Percentiles rank a stretch among this genome's conserved stretches.
phyloP scores from a whole-genome alignment of 2,888 invertebrate species.

The Trachelus iudaicus region DNA sequence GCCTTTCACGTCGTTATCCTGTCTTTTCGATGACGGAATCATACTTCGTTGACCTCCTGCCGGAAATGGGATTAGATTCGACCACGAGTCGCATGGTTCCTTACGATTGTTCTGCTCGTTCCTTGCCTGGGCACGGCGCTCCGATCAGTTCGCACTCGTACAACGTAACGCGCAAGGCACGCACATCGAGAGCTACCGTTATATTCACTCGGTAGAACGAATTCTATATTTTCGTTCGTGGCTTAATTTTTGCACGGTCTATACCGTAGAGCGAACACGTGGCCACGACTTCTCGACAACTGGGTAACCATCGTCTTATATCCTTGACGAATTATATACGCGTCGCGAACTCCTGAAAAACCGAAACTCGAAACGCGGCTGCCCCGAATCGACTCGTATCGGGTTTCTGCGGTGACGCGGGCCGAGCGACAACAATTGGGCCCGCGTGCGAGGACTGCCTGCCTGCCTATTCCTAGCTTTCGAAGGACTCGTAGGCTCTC shows the following conservation, averaged over 20 bases:
- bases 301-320: not conserved
- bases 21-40: not conserved
- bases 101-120: not conserved
- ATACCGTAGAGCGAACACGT: not conserved
- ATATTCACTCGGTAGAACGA: no score
- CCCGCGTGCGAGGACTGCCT: not conserved
- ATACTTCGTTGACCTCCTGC: not conserved
- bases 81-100: not conserved
- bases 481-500: not conserved
- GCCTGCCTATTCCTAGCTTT: not conserved
- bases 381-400: not conserved
- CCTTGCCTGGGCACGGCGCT: not conserved
- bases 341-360: not conserved
- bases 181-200: not conserved
- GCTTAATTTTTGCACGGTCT: not conserved
- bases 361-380: not conserved
- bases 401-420: not conserved
- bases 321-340: not conserved
- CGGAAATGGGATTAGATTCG: constrained; percentile 1
- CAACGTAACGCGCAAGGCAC: not conserved
- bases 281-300: not conserved
- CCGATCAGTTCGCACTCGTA: not conserved
- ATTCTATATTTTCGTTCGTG: not conserved
- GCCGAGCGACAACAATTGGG: not conserved
- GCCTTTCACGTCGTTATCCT: not conserved